phyloP scores from a whole-genome alignment of 2,888 invertebrate genomes.

The Epinotia ramella region DNA sequence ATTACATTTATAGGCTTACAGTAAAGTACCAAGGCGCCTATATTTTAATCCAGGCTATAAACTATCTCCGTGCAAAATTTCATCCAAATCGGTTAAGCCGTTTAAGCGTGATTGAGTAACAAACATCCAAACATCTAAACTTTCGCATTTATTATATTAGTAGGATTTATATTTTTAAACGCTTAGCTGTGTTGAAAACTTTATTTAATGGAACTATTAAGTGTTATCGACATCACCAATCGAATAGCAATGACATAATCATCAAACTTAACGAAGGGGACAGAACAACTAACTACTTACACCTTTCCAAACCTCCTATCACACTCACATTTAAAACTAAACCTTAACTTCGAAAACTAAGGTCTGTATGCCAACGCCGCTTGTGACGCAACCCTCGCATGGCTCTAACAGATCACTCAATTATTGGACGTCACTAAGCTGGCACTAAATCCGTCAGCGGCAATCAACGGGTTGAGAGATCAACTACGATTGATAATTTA shows the following conservation, averaged over 20 bases:
- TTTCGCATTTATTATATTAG: no score
- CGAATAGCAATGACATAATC: conserved; percentile 1
- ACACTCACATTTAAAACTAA: neutral
- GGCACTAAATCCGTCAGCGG: conserved; percentile 32
- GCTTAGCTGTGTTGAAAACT: no score
- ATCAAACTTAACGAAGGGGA: conserved; percentile 16
- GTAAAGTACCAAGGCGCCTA: no score
- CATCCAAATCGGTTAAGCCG: no score
- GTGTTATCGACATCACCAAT: neutral
- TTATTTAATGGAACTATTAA: no score
- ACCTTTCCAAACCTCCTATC: neutral
- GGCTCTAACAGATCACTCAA: conserved; percentile 25
- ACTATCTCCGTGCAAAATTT: no score
- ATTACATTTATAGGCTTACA: no score
- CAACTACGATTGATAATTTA: conserved; percentile 21
- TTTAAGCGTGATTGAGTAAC: no score
- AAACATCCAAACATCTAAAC: no score
- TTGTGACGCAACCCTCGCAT: conserved; percentile 1
- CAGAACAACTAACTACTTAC: neutral
- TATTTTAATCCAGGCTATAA: no score
- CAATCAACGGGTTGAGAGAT: conserved; percentile 24
- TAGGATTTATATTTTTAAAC: no score
- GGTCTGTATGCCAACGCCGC: neutral
- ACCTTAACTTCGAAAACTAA: neutral
- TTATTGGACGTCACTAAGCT: conserved; percentile 25